Evolutionary conservation across 2,113 vertebrate species (phyloP), one percentile per base, ranked within the genome.

Genomic region (Hylia prasina): DNA sequence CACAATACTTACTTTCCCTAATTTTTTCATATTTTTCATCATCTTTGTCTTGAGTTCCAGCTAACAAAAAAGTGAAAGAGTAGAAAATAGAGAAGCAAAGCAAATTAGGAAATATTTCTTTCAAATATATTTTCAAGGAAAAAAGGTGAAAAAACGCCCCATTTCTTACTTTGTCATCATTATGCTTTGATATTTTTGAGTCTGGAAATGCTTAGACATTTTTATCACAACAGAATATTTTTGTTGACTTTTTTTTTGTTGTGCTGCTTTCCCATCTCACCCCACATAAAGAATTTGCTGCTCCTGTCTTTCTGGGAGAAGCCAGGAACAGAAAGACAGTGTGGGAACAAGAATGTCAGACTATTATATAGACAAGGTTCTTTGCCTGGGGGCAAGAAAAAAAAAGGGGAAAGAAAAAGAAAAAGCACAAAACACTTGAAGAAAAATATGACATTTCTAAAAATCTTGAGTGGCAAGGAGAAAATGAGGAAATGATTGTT

Each of bases 391-490:
- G 87, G 54, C 3, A 53, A 72, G 19, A 31, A 40, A 19, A 37
- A 50, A 45, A 21, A 45, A 25, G 21, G 19, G 9, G 19, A 27
- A n/a, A 22, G 17, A n/a, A n/a, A 50, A 50, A 61, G 5, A 33
- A 65, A 75, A 89, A 53, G 12, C 47, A 77, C 39, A 73, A 73
- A 95, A 73, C 21, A 84, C 61, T 60, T 65, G 47, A 91, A 86
- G 58, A 61, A 86, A 75, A 72, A 83, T 17, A 60, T 61, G 87
- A 81, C 72, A 77, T 86, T 77, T 96, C 64, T 73, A 58, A 87
- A 94, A 89, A 45, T 87, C 76, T 77, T 91, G 91, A 96, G 30
- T 83, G 76, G 64, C 80, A 94, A 75, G 73, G n/a, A 87, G 63
- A 78, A 93, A 89, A 96, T n/a, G 80, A 82, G 70, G 35, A 72